Evolutionary conservation across 2,888 invertebrate species (phyloP).

Genomic region (Melolontha melolontha): DNA sequence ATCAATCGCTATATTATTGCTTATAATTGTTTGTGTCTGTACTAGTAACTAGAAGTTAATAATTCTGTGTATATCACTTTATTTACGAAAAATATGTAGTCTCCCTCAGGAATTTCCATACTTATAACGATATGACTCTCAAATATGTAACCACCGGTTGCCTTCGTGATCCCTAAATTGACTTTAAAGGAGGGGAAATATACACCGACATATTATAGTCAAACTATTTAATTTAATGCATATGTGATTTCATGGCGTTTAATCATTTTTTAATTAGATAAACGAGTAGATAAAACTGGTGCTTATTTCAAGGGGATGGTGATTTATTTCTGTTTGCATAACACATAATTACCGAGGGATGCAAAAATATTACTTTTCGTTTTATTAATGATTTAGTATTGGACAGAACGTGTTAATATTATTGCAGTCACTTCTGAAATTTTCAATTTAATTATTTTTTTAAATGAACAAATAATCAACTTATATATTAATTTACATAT

Average conservation of each 20-base stretch:
- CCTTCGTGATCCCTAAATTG: slow-evolving; percentile 48
- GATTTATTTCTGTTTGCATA: slow-evolving; percentile 19
- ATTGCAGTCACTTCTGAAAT: no score
- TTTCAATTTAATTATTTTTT: no score
- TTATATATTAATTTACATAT: no score
- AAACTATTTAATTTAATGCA: slow-evolving; percentile 33
- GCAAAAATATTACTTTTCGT: not conserved
- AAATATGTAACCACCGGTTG: slow-evolving; percentile 49
- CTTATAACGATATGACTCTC: slow-evolving; percentile 36
- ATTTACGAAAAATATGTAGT: slow-evolving; percentile 22
- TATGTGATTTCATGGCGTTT: slow-evolving; percentile 16
- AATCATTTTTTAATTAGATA: slow-evolving; percentile 23
- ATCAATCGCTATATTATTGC: no score
- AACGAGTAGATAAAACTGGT: slow-evolving; percentile 7
- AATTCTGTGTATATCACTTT: slow-evolving; percentile 8
- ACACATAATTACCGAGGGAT: not conserved
- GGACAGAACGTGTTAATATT: no score
- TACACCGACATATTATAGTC: slow-evolving; percentile 40
- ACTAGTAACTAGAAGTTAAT: not conserved
- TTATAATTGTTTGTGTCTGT: not conserved
- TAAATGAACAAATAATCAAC: no score
- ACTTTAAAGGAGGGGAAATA: slow-evolving; percentile 49
- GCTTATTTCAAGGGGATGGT: not conserved
- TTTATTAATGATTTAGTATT: not conserved
- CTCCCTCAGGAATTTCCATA: slow-evolving; percentile 33